Percentiles rank a stretch among this genome's conserved stretches.
Evolutionary conservation across 2,113 vertebrate species (phyloP).

Genomic region (Phalacrocorax pelagicus): DNA sequence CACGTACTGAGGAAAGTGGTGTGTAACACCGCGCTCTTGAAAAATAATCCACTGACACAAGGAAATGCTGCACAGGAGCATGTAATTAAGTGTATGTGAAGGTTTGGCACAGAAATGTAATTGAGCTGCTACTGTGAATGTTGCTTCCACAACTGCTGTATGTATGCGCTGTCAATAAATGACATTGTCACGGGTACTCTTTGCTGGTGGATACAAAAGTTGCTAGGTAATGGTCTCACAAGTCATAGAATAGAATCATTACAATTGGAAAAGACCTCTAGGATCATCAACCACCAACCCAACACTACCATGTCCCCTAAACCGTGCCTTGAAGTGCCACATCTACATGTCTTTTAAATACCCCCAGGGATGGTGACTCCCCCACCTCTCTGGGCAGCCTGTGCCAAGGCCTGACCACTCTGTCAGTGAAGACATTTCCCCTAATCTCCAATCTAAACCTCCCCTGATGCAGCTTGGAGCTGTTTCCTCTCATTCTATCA

Average conservation of each 20-base stretch:
- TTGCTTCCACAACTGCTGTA: neutral
- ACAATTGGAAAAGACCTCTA: no score
- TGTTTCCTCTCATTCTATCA: no score
- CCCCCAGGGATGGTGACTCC: no score
- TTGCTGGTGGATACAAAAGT: neutral
- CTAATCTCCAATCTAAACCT: no score
- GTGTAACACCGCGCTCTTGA: neutral
- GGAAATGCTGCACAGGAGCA: neutral
- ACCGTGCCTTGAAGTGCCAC: no score
- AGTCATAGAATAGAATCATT: neutral
- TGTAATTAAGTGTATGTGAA: neutral
- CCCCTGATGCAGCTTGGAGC: no score
- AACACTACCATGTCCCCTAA: no score
- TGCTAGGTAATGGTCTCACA: neutral
- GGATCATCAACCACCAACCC: no score
- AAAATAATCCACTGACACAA: neutral
- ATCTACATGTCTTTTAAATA: no score
- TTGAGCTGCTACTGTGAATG: neutral
- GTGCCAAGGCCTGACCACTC: no score
- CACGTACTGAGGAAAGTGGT: neutral
- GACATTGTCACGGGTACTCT: neutral
- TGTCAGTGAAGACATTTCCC: no score
- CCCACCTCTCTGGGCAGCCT: no score
- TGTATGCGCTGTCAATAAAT: neutral
- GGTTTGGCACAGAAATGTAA: neutral